These are phyloP conservation scores for Homalodisca vitripennis DNA, from an alignment of 1,140 invertebrate species.

Conservation along the genomic window DNA sequence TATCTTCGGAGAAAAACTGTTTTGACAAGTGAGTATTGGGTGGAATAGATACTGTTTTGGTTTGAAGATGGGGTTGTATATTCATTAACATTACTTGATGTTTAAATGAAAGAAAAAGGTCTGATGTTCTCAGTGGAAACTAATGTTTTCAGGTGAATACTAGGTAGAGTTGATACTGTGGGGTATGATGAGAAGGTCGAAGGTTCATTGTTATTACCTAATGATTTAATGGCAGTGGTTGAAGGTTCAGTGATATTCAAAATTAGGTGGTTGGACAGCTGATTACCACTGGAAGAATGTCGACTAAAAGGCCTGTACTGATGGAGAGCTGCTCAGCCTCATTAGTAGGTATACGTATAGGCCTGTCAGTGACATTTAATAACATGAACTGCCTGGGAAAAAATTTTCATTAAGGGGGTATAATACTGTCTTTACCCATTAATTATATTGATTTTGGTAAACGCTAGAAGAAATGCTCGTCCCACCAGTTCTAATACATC, in stretches of 20 bases:
- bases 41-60: not conserved
- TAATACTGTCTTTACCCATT: constrained; percentile 44
- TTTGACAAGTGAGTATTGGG: not conserved
- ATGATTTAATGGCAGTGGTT: not conserved
- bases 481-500: constrained; percentile 42
- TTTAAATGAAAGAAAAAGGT: no score
- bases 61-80: no score
- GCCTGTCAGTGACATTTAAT: constrained; percentile 45
- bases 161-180: no score
- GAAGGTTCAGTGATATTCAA: not conserved
- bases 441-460: constrained; percentile 44
- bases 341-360: constrained; percentile 30
- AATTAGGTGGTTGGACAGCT: no score
- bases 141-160: no score
- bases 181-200: not conserved
- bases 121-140: no score
- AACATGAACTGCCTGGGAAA: constrained; percentile 47
- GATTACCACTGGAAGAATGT: no score
- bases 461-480: constrained; percentile 39
- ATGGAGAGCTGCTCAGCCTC: not conserved
- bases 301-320: not conserved
- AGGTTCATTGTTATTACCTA: not conserved
- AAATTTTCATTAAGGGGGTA: constrained; percentile 45
- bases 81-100: no score
- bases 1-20: constrained; percentile 13